Base-by-base conservation (phyloP, 2,797 vertebrate species). In the Typhlichthys subterraneus region DNA sequence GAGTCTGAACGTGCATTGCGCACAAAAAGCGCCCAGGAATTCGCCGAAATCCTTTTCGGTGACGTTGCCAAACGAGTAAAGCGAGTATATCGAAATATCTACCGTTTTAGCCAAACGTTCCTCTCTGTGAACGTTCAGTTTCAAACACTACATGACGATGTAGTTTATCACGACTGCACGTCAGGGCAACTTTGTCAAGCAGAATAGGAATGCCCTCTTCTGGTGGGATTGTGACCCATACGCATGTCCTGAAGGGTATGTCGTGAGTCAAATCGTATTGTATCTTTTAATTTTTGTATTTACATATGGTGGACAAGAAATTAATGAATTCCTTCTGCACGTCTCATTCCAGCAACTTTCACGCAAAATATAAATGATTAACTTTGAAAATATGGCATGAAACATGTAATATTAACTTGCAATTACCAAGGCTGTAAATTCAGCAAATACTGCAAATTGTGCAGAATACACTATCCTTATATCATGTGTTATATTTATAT, bases 191-290 rank as follows among this genome's bases (percentile, higher is more conserved):
- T 92, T 93, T 91, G 87, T 88, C 78, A 82, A 79, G 78, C 84
- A 88, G 88, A 84, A 92, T 75, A 79, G 65, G 87, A 92, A 92
- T 93, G 92, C 92, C 91, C 91, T 91, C 92, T 93, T 92, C 91
- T 92, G 92, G 92, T 64, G 89, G 90, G 86, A 86, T 53, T 61
- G 82, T 73, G 81, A 86, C 85, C 80, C 82, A 31, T 57, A 77
- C 75, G 77, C 76, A 61, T 17, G 72, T 76, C 70, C 65, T 12
- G 19, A 54, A 72, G 65, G 23, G 4, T 29, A 29, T 29, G 23
- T 29, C 23, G 23, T 7, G 75, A 61, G 61, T 47, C 33, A 42
- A 57, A 45, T 31, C 3, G 29, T 52, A 71, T 53, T 29, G 55
- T 14, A 46, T 19, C 31, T 5, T 29, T 29, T 4, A 4, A 47